Evolutionary conservation across 2,888 invertebrate genomes (phyloP), one percentile per base, ranked within the genome.

Genomic region (Acanthosepion lycidas): DNA sequence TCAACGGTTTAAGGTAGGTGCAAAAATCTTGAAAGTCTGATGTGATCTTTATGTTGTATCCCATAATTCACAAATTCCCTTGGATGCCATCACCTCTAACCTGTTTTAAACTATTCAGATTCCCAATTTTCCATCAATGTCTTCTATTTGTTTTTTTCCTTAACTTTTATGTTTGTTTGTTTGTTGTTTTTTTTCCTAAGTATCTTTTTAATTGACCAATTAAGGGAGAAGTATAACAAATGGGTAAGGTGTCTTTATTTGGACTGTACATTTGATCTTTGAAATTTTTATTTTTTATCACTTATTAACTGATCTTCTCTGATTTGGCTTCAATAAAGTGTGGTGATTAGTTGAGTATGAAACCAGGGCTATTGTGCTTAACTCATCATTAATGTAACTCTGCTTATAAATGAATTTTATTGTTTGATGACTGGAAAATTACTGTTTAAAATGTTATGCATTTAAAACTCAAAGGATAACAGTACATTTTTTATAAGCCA

Each of bases 1-100:
- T 93, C 93, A 93, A 49, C 93, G 53, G 53, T 93, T 53, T 93
- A 93, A 93, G 93, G 93, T 93, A 93, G 93, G 93, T 93, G 48
- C 93, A 48, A 93, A 53, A 15, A n/a, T 78, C 78, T 78, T 78
- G 78, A 78, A 78, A 78, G 78, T 78, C 78, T 78, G 78, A 78
- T n/a, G 78, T 78, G 78, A 78, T 78, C n/a, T 78, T 33, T 78
- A 78, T 78, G 78, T 78, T 78, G 78, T 78, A 78, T 78, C 78
- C 78, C 78, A 78, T 33, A 78, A 78, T 78, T 78, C 78, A 78
- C 78, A 78, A 78, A 78, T 78, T 33, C 78, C 78, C 78, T 78
- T 78, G 78, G 78, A 78, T 78, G 78, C 78, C 78, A 78, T 78
- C 78, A 78, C 78, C 78, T 78, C 33, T 78, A n/a, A 78, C 78